These are phyloP conservation scores for Epinephelus moara DNA, from an alignment of 2,113 vertebrate genomes.

Conservation along the genomic window DNA sequence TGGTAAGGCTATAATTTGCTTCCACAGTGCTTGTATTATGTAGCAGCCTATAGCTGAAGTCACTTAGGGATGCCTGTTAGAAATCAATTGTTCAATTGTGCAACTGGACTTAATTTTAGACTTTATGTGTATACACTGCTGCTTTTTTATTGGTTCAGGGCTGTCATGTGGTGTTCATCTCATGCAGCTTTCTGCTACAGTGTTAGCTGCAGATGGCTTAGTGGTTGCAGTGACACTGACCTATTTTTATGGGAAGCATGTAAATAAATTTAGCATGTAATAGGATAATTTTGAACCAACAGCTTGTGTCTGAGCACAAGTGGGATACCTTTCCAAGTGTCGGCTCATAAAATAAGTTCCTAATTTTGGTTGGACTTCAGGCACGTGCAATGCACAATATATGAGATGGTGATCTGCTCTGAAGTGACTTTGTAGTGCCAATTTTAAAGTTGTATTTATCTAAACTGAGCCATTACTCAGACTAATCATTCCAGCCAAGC, in stretches of 20 bases:
- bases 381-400: too few relatives aligned
- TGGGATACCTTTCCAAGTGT: slow-evolving; percentile 1
- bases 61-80: neutral
- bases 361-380: neutral
- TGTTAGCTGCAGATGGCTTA: slow-evolving; percentile 34
- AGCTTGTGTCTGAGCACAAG: slow-evolving; percentile 25
- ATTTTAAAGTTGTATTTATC: slow-evolving; percentile 44
- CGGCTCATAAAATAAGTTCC: neutral
- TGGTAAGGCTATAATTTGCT: neutral
- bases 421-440: slow-evolving; percentile 12
- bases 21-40: neutral
- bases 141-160: slow-evolving; percentile 22
- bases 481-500: slow-evolving; percentile 30
- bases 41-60: neutral
- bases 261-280: slow-evolving; percentile 45
- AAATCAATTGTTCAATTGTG: neutral
- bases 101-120: slow-evolving; percentile 18
- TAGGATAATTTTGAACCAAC: slow-evolving; percentile 22
- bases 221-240: slow-evolving; percentile 35
- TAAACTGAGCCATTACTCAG: slow-evolving; percentile 33
- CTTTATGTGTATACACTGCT: neutral
- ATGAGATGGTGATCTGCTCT: slow-evolving; percentile 24
- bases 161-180: slow-evolving; percentile 13
- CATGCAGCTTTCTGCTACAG: slow-evolving; percentile 12
- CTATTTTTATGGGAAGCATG: slow-evolving; percentile 41